Evolutionary conservation across 2,113 vertebrate genomes (phyloP).

Genomic region (Rhinogobius similis): DNA sequence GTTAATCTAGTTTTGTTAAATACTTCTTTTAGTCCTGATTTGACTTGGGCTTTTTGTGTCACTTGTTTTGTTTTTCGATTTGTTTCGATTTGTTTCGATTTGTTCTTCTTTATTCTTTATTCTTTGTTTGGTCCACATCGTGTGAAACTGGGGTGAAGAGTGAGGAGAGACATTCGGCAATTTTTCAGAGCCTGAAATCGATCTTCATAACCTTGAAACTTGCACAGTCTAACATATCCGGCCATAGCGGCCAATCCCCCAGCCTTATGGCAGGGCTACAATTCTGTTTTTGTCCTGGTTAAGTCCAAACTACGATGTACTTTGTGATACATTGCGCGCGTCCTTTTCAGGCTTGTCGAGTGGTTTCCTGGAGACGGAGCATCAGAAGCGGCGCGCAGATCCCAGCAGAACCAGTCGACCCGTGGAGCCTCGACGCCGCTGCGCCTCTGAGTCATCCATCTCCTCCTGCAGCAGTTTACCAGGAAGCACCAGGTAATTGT

Average conservation of each 20-base stretch:
- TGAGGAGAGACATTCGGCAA: neutral
- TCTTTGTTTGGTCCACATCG: neutral
- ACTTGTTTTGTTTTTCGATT: neutral
- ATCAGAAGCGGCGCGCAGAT: constrained; percentile 73
- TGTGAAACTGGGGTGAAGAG: neutral
- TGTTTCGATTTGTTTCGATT: too few relatives aligned
- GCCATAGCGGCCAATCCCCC: neutral
- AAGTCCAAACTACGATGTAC: too few relatives aligned
- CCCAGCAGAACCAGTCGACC: constrained; percentile 72
- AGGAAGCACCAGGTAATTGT: constrained; percentile 85
- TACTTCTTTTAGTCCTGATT: neutral
- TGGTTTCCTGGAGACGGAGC: constrained; percentile 83
- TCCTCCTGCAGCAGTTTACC: constrained; percentile 91
- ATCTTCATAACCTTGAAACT: neutral
- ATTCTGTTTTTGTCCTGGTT: neutral
- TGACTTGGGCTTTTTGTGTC: neutral
- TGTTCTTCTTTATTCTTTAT: neutral
- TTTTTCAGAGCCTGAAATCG: neutral
- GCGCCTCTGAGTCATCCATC: constrained; percentile 95
- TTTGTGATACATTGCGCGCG: neutral
- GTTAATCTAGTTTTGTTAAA: neutral
- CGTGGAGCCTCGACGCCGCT: constrained; percentile 87
- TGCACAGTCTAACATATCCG: too few relatives aligned
- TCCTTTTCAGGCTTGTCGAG: constrained; percentile 84
- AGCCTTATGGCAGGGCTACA: neutral